Evolutionary conservation across 2,797 vertebrate genomes (phyloP).

Genomic region (Pachyuromys duprasi): DNA sequence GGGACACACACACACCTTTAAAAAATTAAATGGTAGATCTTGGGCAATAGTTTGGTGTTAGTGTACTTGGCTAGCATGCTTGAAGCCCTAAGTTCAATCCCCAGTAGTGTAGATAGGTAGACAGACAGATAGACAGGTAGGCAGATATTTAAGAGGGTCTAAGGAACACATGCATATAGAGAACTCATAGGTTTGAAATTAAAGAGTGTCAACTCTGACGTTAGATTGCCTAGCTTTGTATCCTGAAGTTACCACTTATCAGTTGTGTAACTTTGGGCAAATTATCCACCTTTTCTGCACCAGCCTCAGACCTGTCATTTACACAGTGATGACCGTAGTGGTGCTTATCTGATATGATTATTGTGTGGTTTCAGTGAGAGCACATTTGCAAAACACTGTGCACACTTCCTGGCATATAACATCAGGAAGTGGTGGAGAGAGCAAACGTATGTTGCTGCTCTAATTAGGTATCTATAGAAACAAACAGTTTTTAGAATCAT

Average conservation of each 20-base stretch:
- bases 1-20: background rate
- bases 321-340: background rate
- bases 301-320: slow-evolving; percentile 12
- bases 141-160: background rate
- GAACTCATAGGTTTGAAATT: background rate
- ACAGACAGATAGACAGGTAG: background rate
- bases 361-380: background rate
- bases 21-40: background rate
- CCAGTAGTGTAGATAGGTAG: background rate
- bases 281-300: background rate
- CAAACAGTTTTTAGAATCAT: slow-evolving; percentile 28
- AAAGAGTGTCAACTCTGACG: background rate
- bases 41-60: background rate
- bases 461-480: background rate
- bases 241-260: background rate
- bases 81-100: background rate
- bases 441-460: background rate
- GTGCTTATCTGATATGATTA: background rate
- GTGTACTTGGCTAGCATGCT: background rate
- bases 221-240: background rate
- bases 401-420: background rate
- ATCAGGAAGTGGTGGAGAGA: background rate
- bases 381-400: background rate
- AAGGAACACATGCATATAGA: background rate
- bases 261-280: background rate